A percentile compares a stretch with the other conserved stretches of the same genome.
Evolutionary conservation across 2,113 vertebrate species (phyloP).

Genomic region (Alligator sinensis): DNA sequence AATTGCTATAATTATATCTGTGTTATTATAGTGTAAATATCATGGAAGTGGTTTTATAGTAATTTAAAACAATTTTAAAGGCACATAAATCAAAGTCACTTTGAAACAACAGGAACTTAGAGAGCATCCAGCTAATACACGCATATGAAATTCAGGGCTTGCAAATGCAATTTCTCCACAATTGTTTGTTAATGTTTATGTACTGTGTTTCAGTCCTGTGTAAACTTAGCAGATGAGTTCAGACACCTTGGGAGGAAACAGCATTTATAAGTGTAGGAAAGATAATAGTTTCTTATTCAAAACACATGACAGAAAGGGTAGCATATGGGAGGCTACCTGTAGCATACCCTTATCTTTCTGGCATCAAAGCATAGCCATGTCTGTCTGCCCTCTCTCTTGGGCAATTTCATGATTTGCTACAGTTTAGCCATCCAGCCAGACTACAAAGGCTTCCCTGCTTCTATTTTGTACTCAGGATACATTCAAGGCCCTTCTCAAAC

Average conservation of each 20-base stretch:
- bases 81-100: background rate
- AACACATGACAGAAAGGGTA: background rate
- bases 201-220: constrained; percentile 6
- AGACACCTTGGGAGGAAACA: background rate
- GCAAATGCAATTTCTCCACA: background rate
- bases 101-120: background rate
- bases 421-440: background rate
- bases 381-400: background rate
- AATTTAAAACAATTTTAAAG: constrained; percentile 3
- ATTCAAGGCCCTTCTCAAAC: background rate
- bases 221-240: background rate
- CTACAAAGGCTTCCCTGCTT: constrained; percentile 7
- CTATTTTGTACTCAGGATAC: background rate
- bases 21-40: background rate
- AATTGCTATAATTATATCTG: background rate
- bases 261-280: background rate
- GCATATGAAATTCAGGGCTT: constrained; percentile 5
- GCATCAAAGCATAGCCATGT: background rate
- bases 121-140: background rate
- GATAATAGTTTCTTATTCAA: background rate
- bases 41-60: background rate
- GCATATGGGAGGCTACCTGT: background rate
- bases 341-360: constrained; percentile 6
- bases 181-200: background rate
- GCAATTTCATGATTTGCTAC: background rate